Evolutionary conservation across 2,113 vertebrate species (phyloP), one percentile per base, ranked within the genome.

Genomic region (Nannobrachium achirus): DNA sequence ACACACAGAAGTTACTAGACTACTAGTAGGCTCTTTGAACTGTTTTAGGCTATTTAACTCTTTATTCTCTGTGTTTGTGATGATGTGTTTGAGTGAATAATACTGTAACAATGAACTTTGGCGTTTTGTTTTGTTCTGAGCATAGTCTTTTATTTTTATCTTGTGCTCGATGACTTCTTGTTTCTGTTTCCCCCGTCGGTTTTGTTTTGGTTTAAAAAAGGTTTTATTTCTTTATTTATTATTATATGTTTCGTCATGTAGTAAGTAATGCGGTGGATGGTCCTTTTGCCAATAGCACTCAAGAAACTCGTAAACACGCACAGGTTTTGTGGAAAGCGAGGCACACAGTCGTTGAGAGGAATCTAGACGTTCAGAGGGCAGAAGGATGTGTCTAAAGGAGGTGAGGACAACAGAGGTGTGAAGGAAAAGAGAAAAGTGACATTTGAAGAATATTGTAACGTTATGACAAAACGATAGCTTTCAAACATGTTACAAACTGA

Each of bases 71-170:
- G 73, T 89, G 84, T 85, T 90, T 75, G 87, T 92, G 87, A 85
- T 86, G 77, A 83, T 71, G 91, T 93, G 89, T 90, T 89, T 82
- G 81, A 89, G 84, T 93, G 88, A 88, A 81, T 64, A 78, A 71
- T 73, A 45, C 55, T 56, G 79, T 89, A 85, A 80, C 83, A 82
- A 68, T 68, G 55, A 86, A 79, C 71, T 82, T 75, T 70, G 67
- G 80, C 86, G 79, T 85, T 85, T 58, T 51, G 59, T 83, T 85
- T 42, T 55, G 42, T 57, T 66, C 18, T 46, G 8, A 50, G 53
- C 9, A n/a, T 16, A 20, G 65, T 85, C 16, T 76, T 9, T 40
- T 61, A n/a, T 63, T 77, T 75, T n/a, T 78, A 38, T 60, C 16
- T 69, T 10, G 63, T 56, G 50, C 14, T 61, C 2, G 4, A 18